A percentile compares a stretch with the other conserved stretches of the same genome.
phyloP scores from a whole-genome alignment of 1,140 invertebrate species.

The Propsilocerus akamusi region DNA sequence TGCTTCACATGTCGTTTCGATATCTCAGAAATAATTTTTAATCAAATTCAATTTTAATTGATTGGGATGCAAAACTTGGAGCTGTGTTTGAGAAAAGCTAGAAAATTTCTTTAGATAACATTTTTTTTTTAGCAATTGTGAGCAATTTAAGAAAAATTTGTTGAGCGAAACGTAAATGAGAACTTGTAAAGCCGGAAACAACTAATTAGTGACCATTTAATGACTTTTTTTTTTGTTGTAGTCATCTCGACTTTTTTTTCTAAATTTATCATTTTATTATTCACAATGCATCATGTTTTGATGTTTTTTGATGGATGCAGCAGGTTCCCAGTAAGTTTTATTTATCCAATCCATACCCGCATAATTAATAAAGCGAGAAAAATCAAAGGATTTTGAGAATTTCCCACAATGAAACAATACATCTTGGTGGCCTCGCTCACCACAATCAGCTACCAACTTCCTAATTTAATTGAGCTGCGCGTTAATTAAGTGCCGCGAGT shows the following conservation, averaged over 20 bases:
- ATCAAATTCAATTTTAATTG: no score
- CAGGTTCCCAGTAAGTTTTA: neutral
- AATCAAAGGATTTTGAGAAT: neutral
- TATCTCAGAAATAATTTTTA: no score
- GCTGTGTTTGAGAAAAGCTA: no score
- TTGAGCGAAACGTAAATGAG: no score
- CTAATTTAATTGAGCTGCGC: neutral
- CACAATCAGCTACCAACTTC: no score
- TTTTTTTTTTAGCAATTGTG: no score
- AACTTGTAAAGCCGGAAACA: constrained; percentile 1
- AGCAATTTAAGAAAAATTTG: no score
- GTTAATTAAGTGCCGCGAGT: neutral
- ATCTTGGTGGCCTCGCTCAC: neutral
- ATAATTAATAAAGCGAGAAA: neutral
- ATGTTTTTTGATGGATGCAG: neutral
- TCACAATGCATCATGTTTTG: neutral
- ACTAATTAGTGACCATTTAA: constrained; percentile 1
- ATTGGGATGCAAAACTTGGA: no score
- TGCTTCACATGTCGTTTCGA: no score
- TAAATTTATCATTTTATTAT: neutral
- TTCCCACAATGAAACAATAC: neutral
- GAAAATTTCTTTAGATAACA: no score
- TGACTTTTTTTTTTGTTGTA: neutral
- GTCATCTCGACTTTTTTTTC: no score
- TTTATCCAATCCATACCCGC: neutral